These are phyloP conservation scores for Chaetoderma sp. DNA, from an alignment of 2,888 invertebrate species.

Conservation along the genomic window DNA sequence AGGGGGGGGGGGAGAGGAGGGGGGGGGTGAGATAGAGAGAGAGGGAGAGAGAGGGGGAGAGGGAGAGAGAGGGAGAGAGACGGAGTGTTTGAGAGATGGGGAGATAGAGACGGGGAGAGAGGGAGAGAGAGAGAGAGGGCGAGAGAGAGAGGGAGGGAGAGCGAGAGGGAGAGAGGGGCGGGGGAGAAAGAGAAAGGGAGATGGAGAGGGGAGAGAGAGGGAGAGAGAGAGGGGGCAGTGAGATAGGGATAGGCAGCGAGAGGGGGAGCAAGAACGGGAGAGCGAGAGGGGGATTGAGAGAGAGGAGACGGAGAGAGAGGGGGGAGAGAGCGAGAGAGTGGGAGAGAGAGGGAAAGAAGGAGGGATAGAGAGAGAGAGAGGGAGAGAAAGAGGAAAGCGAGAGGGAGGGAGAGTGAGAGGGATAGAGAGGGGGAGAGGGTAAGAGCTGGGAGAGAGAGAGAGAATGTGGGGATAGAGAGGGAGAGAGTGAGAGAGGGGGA, in stretches of 20 bases:
- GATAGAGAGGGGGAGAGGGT: neutral
- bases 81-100: neutral
- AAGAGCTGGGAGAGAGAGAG: neutral
- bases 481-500: no score
- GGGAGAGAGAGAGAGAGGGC: no score
- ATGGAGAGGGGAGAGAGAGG: no score
- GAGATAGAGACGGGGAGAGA: no score
- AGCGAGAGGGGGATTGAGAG: neutral
- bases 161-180: no score
- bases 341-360: neutral
- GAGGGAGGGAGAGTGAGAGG: neutral
- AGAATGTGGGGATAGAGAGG: neutral
- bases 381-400: neutral
- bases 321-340: no score
- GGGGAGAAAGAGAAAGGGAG: neutral
- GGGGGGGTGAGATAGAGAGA: no score
- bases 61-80: neutral
- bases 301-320: no score
- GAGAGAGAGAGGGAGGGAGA: no score
- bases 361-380: neutral
- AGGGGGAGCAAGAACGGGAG: neutral
- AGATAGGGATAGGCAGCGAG: neutral
- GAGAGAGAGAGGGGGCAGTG: no score
- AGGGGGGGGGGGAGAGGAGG: no score
- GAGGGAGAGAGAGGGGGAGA: constrained; percentile 4